A percentile compares a stretch with the other conserved stretches of the same genome.
Conservation (phyloP, 2,888 invertebrate genomes). For the Oeneis ivallda region DNA sequence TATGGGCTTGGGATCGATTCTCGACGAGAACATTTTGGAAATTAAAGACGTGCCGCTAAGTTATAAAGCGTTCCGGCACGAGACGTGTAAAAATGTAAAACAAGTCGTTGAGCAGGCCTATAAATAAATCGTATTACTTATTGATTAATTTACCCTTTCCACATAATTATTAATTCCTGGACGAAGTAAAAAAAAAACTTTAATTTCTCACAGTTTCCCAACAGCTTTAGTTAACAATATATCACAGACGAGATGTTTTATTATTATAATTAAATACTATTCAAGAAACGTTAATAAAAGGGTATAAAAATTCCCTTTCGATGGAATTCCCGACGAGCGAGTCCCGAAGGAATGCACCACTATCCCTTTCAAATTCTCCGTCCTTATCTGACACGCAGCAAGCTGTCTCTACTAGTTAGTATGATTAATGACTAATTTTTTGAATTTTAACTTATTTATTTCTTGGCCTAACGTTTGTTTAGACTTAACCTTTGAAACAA, state of each 20-base stretch:
- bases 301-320: constrained; percentile 68
- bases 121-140: background rate
- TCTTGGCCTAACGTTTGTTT: constrained; percentile 49
- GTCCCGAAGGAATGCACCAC: constrained; percentile 65
- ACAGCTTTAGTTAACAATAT: constrained; percentile 42
- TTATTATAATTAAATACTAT: constrained; percentile 54
- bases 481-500: constrained; percentile 52
- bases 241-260: constrained; percentile 51
- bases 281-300: constrained; percentile 56
- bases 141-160: background rate
- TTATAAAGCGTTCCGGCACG: too few species aligned
- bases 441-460: constrained; percentile 44
- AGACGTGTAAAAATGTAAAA: too few species aligned
- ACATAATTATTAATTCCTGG: background rate
- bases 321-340: constrained; percentile 56
- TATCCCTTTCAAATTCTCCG: constrained; percentile 58
- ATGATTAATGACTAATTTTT: constrained; percentile 68
- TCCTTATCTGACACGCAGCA: constrained; percentile 47
- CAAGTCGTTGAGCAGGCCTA: background rate
- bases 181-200: constrained; percentile 10
- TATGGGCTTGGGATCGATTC: too few species aligned
- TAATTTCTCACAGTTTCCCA: constrained; percentile 7
- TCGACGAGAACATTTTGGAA: too few species aligned
- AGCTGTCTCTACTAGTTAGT: constrained; percentile 61
- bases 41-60: too few species aligned